phyloP scores from a whole-genome alignment of 2,797 vertebrate species.

The Coilia nasus region DNA sequence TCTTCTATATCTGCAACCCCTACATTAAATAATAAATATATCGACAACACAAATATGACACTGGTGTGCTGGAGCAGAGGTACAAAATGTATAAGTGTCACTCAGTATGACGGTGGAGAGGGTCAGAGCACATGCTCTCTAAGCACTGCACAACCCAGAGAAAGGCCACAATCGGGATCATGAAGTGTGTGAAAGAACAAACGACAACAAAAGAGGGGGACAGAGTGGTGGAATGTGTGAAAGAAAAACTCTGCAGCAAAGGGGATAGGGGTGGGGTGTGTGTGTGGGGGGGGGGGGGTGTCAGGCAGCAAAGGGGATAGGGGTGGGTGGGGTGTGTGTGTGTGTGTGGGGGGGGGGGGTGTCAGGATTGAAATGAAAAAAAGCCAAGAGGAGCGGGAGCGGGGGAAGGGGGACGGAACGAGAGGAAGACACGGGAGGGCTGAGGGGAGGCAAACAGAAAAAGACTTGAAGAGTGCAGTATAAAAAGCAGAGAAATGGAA shows the following conservation, averaged over 20 bases:
- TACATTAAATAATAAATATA: too few relatives aligned
- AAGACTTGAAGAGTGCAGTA: slow-evolving; percentile 28
- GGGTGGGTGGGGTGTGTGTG: too few relatives aligned
- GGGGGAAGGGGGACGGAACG: background rate
- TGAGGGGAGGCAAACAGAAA: slow-evolving; percentile 16
- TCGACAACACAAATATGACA: too few relatives aligned
- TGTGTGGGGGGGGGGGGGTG: too few relatives aligned
- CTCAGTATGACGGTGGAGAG: background rate
- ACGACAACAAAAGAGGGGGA: slow-evolving; percentile 42
- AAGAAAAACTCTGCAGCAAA: background rate
- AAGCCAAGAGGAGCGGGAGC: background rate
- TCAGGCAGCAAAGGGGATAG: background rate
- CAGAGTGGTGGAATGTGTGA: background rate
- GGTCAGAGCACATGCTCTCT: background rate
- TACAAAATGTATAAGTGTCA: background rate
- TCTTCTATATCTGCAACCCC: too few relatives aligned
- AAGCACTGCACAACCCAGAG: background rate
- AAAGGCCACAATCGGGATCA: background rate
- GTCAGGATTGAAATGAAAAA: background rate
- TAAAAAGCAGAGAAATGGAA: slow-evolving; percentile 25
- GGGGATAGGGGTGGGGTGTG: too few relatives aligned
- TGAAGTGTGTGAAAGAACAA: background rate
- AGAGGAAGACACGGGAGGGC: background rate
- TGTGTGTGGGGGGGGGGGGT: background rate
- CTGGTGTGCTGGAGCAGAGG: background rate